phyloP scores from a whole-genome alignment of 2,113 vertebrate genomes.

The Tetrax tetrax region DNA sequence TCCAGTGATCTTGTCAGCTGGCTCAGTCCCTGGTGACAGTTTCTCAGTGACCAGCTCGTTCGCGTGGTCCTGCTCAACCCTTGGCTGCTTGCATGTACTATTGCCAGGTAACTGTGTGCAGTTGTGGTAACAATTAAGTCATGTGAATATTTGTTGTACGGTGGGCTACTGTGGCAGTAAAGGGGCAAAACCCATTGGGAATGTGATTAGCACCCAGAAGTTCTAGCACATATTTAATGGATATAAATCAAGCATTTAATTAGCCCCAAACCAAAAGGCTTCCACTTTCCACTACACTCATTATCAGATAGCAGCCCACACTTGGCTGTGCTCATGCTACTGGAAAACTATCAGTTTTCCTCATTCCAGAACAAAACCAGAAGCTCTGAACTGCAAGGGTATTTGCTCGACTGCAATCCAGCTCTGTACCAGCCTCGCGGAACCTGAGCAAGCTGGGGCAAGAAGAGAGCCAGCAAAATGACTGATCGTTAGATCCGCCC shows the following conservation, averaged over 20 bases:
- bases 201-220: background rate
- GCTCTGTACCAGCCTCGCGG: background rate
- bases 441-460: background rate
- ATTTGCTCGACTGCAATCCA: background rate
- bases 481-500: background rate
- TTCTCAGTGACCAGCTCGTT: background rate
- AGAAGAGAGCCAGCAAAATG: background rate
- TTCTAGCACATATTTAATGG: background rate
- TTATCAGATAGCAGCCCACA: background rate
- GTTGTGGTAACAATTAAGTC: background rate
- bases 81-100: background rate
- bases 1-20: background rate
- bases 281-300: background rate
- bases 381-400: background rate
- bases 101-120: background rate
- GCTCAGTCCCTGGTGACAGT: background rate
- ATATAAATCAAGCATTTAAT: background rate
- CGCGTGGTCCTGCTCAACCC: background rate
- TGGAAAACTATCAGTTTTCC: background rate
- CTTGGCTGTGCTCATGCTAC: background rate
- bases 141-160: background rate
- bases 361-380: background rate
- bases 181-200: background rate
- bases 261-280: background rate
- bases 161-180: background rate